A percentile compares a stretch with the other conserved stretches of the same genome.
Evolutionary conservation across 2,113 vertebrate genomes (phyloP).

Genomic region (Datnioides undecimradiatus): DNA sequence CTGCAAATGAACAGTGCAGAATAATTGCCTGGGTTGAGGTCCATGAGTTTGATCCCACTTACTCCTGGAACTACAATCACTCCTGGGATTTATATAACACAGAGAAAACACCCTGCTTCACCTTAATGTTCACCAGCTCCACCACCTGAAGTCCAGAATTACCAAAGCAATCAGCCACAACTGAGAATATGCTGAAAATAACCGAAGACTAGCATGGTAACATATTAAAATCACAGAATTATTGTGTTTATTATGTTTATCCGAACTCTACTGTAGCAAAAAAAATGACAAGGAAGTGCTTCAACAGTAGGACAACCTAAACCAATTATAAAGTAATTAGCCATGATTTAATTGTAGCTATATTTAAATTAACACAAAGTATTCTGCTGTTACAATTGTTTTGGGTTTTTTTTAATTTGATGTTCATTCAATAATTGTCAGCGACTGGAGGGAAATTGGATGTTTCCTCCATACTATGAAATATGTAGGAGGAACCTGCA

Average conservation of each 20-base stretch:
- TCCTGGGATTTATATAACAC: no score
- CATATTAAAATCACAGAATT: background rate
- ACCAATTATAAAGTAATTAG: background rate
- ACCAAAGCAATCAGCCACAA: background rate
- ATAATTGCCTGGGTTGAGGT: background rate
- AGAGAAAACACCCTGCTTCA: background rate
- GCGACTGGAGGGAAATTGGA: slow-evolving; percentile 5
- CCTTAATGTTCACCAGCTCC: background rate
- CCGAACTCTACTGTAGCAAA: no score
- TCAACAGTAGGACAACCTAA: background rate
- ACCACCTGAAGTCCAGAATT: background rate
- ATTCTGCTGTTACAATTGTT: background rate
- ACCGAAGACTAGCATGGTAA: no score
- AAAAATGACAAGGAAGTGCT: background rate
- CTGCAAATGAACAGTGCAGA: background rate
- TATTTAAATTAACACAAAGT: background rate
- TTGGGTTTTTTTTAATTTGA: background rate
- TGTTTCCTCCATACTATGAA: slow-evolving; percentile 41
- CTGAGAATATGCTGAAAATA: background rate
- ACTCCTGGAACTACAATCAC: background rate
- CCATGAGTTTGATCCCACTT: background rate
- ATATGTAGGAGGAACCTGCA: slow-evolving; percentile 51
- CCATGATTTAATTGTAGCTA: background rate
- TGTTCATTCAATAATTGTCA: slow-evolving; percentile 5
- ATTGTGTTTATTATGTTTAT: no score